These are phyloP conservation scores for Oreotrochilus melanogaster DNA, from an alignment of 2,113 vertebrate genomes.

Conservation along the genomic window DNA sequence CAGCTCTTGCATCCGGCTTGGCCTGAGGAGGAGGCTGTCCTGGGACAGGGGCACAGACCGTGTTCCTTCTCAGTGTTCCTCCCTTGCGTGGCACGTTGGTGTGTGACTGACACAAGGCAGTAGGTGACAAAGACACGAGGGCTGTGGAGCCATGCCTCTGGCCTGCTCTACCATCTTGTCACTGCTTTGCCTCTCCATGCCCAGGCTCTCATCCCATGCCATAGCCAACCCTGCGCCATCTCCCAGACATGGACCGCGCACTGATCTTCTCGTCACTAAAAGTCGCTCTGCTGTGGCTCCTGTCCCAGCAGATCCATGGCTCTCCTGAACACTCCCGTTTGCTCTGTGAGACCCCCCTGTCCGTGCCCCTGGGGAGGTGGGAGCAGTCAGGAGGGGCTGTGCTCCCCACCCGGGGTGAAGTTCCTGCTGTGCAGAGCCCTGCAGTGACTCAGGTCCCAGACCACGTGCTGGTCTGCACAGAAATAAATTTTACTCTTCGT, in stretches of 20 bases:
- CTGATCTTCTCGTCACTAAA: background rate
- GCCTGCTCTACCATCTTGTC: constrained; percentile 21
- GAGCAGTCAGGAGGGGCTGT: background rate
- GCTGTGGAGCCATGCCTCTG: background rate
- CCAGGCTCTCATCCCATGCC: constrained; percentile 70
- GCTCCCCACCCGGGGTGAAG: fast-evolving
- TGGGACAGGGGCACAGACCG: background rate
- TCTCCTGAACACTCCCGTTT: background rate
- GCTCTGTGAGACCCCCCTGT: background rate
- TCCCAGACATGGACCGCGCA: background rate
- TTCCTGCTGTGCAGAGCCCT: background rate
- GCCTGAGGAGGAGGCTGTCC: background rate
- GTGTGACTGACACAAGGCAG: background rate
- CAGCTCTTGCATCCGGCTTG: background rate
- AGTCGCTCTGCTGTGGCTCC: background rate
- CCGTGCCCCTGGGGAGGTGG: background rate
- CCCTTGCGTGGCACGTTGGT: fast-evolving
- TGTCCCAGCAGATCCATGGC: fast-evolving
- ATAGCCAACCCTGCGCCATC: background rate
- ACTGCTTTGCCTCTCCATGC: constrained; percentile 68
- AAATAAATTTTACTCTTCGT: fast-evolving
- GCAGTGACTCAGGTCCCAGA: background rate
- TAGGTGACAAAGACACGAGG: background rate
- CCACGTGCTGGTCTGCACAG: background rate
- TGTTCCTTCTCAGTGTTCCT: fast-evolving